These are phyloP conservation scores for Alces alces DNA, from an alignment of 2,113 vertebrate genomes.

Conservation along the genomic window DNA sequence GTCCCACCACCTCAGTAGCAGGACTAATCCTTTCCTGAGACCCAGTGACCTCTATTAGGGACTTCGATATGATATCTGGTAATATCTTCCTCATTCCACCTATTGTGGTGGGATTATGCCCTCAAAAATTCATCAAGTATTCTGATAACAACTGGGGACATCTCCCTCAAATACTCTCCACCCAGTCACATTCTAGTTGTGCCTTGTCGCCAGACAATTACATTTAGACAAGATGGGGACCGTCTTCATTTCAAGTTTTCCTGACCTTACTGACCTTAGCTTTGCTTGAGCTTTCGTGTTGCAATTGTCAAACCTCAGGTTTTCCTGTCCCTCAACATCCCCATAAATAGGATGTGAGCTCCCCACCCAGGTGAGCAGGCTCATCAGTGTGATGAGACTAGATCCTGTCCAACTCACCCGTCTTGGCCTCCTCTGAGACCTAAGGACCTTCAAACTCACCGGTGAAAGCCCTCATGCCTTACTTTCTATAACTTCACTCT, in stretches of 20 bases:
- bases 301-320: neutral
- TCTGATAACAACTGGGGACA: neutral
- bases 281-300: neutral
- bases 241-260: neutral
- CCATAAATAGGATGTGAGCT: neutral
- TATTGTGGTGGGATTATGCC: neutral
- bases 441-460: neutral
- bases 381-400: neutral
- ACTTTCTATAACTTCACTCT: neutral
- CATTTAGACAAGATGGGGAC: neutral
- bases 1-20: neutral
- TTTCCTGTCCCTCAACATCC: neutral
- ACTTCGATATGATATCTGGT: neutral
- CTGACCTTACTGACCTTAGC: neutral
- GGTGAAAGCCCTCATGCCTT: neutral
- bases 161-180: neutral
- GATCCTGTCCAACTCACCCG: neutral
- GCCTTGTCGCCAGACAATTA: neutral
- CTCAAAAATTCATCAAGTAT: neutral
- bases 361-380: neutral
- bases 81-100: neutral
- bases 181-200: neutral
- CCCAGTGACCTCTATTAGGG: neutral
- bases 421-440: neutral
- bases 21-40: neutral